Evolutionary conservation across 2,888 invertebrate species (phyloP).

Genomic region (Carpatolechia fugitivella): DNA sequence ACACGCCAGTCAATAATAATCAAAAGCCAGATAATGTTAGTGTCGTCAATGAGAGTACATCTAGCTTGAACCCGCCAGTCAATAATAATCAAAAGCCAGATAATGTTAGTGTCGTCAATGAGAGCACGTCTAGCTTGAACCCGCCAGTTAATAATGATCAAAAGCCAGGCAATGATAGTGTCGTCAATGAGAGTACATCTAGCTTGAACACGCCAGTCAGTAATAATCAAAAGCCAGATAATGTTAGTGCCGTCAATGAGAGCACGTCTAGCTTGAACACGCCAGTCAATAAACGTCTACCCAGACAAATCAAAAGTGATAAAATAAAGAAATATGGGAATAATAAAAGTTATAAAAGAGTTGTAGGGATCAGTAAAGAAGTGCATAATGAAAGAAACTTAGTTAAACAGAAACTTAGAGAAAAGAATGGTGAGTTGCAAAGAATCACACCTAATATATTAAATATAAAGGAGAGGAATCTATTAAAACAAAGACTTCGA

Average conservation of each 20-base stretch:
- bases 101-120: not conserved
- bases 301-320: too few relatives aligned
- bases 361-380: conserved; percentile 39
- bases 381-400: conserved; percentile 37
- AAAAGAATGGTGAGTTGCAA: conserved; percentile 18
- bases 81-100: not conserved
- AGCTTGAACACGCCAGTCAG: too few relatives aligned
- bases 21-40: not conserved
- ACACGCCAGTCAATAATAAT: conserved; percentile 5
- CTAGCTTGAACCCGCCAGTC: too few relatives aligned
- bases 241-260: too few relatives aligned
- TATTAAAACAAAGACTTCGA: not conserved
- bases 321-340: too few relatives aligned
- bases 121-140: not conserved
- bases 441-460: too few relatives aligned
- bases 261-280: too few relatives aligned
- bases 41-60: not conserved
- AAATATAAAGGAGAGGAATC: not conserved
- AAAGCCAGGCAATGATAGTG: too few relatives aligned
- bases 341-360: conserved; percentile 20
- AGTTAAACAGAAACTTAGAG: conserved; percentile 33
- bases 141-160: too few relatives aligned
- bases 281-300: too few relatives aligned
- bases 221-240: too few relatives aligned
- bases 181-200: too few relatives aligned